Evolutionary conservation across 2,888 invertebrate genomes (phyloP), one percentile per base, ranked within the genome.

Genomic region (Xanthorhoe designata): DNA sequence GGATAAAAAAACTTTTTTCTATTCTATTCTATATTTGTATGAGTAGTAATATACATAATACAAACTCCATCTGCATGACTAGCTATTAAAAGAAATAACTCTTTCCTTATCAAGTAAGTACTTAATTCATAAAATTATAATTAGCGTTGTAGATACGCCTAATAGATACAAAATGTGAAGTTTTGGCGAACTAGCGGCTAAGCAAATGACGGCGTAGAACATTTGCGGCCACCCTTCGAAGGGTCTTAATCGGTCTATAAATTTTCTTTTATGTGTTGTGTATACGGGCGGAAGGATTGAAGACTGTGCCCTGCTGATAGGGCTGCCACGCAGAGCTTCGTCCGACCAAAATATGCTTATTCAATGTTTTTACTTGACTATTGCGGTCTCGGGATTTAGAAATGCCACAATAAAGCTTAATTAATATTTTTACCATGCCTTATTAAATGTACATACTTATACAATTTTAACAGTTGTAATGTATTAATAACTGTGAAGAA

Each of bases 161-260:
- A 72, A 74, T 71, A 71, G 72, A 68, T 72, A 71, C 72, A 74
- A 71, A 74, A 74, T 74, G 74, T 69, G 74, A 70, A 74, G 72
- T 86, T 85, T 83, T 79, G 79, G 78, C 78, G 80, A 83, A 84
- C 85, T 82, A 83, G 85, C 79, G 87, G 87, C 81, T 81, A 79
- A 73, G 80, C 78, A 83, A 88, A 87, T 83, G 88, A 83, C 83
- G 84, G 82, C 77, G 76, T 73, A 81, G 83, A 83, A 80, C 84
- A 85, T 89, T 87, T 85, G 87, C 76, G 88, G 87, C 76, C 76
- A 81, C 83, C 85, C 85, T 84, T 82, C 83, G 79, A 83, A 84
- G 84, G 86, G 84, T 83, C 84, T 86, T 87, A 87, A 89, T 85
- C 88, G 88, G 83, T 76, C 86, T 78, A 89, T 89, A 87, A 86